These are phyloP conservation scores for Mormyrus lacerda DNA, from an alignment of 2,113 vertebrate genomes.

Conservation along the genomic window DNA sequence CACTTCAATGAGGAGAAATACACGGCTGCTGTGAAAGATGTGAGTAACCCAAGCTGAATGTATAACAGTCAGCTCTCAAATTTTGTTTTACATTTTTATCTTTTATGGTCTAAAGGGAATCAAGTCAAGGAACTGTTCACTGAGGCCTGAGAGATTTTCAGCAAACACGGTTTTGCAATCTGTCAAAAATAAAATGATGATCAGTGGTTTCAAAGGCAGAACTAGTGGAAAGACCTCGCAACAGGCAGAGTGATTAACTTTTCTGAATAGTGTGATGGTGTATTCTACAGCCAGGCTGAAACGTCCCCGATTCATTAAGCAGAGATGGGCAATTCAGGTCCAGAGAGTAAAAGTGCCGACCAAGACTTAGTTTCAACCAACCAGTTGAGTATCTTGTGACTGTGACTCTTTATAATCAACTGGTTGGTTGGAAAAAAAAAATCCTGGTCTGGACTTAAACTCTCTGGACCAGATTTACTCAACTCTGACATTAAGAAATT, in stretches of 20 bases:
- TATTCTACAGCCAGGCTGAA: neutral
- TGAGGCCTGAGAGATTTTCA: neutral
- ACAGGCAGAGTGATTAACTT: neutral
- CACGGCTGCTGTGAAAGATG: conserved; percentile 93
- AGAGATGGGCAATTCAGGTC: no score
- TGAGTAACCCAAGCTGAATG: conserved; percentile 54
- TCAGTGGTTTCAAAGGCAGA: neutral
- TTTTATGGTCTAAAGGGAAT: neutral
- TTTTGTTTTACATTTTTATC: neutral
- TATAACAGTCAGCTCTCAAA: neutral
- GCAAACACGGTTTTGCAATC: neutral
- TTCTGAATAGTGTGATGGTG: neutral
- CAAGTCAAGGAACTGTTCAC: neutral
- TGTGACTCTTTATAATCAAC: no score
- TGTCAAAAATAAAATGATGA: neutral
- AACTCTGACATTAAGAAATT: neutral
- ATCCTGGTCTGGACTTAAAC: no score
- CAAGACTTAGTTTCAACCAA: no score
- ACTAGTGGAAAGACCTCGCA: neutral
- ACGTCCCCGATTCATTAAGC: neutral
- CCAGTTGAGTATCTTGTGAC: no score
- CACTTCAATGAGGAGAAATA: conserved; percentile 97
- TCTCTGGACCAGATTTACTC: no score
- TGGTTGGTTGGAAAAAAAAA: no score
- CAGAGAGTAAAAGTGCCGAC: no score